These are phyloP conservation scores for Nymphalis polychloros DNA, from an alignment of 2,888 invertebrate species.

Conservation along the genomic window DNA sequence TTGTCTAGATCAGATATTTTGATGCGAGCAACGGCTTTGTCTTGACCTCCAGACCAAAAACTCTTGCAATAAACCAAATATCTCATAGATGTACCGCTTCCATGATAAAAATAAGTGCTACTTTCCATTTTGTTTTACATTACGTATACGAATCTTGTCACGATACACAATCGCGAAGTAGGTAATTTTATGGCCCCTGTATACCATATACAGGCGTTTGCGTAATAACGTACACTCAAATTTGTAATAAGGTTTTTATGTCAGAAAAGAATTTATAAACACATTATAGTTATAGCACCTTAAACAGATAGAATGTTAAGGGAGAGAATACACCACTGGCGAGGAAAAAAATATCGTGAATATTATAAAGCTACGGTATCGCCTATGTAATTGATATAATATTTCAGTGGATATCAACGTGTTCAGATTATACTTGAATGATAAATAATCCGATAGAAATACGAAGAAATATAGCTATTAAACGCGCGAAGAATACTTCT, in stretches of 20 bases:
- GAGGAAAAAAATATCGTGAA: no score
- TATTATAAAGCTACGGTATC: no score
- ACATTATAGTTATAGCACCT: no score
- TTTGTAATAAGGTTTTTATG: no score
- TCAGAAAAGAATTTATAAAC: no score
- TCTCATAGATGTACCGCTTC: conserved; percentile 7
- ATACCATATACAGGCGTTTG: not conserved
- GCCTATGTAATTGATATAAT: no score
- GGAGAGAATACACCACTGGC: no score
- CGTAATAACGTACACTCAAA: not conserved
- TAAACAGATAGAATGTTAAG: no score
- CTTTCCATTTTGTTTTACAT: not conserved
- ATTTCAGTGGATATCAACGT: no score
- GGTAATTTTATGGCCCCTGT: not conserved
- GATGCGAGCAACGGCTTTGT: conserved; percentile 1
- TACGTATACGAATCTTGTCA: not conserved
- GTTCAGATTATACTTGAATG: no score
- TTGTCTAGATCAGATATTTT: conserved; percentile 2
- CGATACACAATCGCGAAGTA: not conserved
- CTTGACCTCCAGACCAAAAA: conserved; percentile 23
- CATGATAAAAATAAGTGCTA: conserved; percentile 22
- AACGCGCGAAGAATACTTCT: not conserved
- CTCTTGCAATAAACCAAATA: conserved; percentile 15
- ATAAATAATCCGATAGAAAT: no score
- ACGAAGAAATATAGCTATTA: no score